Percentiles rank a stretch among this genome's conserved stretches.
phyloP scores from a whole-genome alignment of 2,113 vertebrate genomes.

The Diphyllodes magnificus region DNA sequence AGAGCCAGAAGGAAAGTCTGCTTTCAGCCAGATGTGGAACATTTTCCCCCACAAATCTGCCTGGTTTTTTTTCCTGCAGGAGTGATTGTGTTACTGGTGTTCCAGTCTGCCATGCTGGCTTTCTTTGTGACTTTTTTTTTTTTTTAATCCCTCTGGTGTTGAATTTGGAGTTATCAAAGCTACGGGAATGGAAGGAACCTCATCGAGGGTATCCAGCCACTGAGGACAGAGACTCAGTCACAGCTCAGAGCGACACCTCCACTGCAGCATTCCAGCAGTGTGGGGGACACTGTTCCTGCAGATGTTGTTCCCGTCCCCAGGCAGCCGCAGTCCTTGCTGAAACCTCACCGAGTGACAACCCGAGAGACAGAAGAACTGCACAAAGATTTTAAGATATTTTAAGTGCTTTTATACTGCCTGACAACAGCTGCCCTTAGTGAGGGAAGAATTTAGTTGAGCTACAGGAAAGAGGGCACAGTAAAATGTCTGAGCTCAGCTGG shows the following conservation, averaged over 20 bases:
- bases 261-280: slow-evolving; percentile 41
- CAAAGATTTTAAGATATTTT: not conserved
- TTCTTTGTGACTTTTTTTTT: not conserved
- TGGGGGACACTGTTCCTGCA: not conserved
- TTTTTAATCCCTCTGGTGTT: not conserved
- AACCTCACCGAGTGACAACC: not conserved
- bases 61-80: accelerated
- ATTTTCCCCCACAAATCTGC: not conserved
- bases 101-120: not conserved
- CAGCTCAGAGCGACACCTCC: not conserved
- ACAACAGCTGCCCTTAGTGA: not conserved
- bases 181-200: not conserved
- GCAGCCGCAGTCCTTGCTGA: not conserved
- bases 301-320: not conserved
- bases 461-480: not conserved
- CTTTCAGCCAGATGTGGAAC: not conserved
- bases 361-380: not conserved
- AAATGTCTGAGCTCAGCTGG: not conserved
- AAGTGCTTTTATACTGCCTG: not conserved
- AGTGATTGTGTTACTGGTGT: no score
- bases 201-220: not conserved
- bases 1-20: not conserved
- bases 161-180: not conserved
- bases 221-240: not conserved
- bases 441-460: not conserved